These are phyloP conservation scores for Microctonus aethiopoides DNA, from an alignment of 2,888 invertebrate genomes.

Conservation along the genomic window DNA sequence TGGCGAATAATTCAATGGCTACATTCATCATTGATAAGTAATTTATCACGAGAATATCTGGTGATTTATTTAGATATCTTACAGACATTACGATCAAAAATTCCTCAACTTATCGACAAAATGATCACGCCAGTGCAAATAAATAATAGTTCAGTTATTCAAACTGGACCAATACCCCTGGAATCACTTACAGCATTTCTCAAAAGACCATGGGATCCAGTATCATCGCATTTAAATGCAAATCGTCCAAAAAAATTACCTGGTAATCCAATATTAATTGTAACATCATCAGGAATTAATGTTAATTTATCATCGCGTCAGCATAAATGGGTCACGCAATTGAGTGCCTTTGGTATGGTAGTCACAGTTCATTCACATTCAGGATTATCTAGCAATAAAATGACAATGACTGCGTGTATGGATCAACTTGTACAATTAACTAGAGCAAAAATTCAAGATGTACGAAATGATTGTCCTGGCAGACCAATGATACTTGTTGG, in stretches of 20 bases:
- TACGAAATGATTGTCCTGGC: constrained; percentile 75
- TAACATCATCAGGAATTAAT: constrained; percentile 71
- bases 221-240: constrained; percentile 70
- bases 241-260: constrained; percentile 77
- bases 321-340: constrained; percentile 77
- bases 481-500: constrained; percentile 82
- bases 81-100: constrained; percentile 76
- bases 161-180: constrained; percentile 69
- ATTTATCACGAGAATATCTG: constrained; percentile 75
- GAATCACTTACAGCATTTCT: constrained; percentile 76
- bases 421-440: constrained; percentile 76
- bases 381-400: constrained; percentile 61
- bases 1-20: constrained; percentile 80
- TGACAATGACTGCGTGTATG: constrained; percentile 70
- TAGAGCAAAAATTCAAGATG: constrained; percentile 78
- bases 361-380: constrained; percentile 72
- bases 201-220: constrained; percentile 82
- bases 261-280: constrained; percentile 75
- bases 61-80: constrained; percentile 82
- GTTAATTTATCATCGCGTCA: constrained; percentile 70
- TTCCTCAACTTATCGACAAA: constrained; percentile 79
- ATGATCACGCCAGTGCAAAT: constrained; percentile 72
- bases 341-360: constrained; percentile 77
- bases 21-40: constrained; percentile 77
- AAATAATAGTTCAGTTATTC: constrained; percentile 62